Conservation (phyloP, 2,113 vertebrate genomes). For the Sclerurus mexicanus region DNA sequence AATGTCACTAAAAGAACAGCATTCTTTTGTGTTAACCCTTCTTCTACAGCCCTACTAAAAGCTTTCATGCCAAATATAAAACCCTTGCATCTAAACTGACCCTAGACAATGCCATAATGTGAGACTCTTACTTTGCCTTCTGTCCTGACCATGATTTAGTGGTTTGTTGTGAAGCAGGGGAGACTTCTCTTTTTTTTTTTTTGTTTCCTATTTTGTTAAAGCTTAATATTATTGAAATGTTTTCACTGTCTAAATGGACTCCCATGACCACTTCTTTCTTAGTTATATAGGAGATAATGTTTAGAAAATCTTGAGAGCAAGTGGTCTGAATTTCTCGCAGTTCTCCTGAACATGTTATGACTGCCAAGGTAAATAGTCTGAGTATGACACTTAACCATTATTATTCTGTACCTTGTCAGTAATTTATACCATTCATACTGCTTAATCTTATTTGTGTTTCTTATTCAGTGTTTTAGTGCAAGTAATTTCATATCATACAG, state of each 20-base stretch:
- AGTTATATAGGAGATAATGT: background rate
- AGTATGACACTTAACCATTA: background rate
- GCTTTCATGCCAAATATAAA: background rate
- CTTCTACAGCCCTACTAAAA: background rate
- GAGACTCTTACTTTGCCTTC: background rate
- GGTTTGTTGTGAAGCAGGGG: background rate
- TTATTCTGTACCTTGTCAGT: background rate
- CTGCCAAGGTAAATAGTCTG: background rate
- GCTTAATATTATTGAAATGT: background rate
- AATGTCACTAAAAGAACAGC: background rate
- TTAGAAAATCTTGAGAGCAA: background rate
- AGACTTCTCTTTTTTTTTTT: too few relatives aligned
- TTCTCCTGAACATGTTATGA: background rate
- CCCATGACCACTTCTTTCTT: background rate
- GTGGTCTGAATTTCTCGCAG: background rate
- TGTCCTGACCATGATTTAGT: background rate
- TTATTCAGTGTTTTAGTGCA: background rate
- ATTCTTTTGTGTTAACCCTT: background rate
- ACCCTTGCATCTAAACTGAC: background rate
- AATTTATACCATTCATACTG: background rate
- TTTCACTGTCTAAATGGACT: background rate
- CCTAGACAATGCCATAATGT: background rate
- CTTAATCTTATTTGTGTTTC: background rate
- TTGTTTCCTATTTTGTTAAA: background rate
- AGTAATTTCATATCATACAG: background rate